Evolutionary conservation across 2,888 invertebrate species (phyloP).

Genomic region (Shargacucullia verbasci): DNA sequence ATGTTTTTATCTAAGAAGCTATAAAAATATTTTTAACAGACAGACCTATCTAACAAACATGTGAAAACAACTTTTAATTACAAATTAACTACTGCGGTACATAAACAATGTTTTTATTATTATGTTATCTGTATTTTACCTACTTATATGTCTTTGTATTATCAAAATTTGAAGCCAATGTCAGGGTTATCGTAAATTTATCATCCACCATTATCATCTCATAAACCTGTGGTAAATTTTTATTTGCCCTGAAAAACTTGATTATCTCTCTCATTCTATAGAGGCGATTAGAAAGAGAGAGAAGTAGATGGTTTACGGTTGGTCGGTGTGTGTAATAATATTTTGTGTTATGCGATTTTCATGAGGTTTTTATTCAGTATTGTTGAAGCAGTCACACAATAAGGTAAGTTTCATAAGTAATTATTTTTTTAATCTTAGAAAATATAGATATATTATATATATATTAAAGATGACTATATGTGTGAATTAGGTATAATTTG

Average conservation of each 20-base stretch:
- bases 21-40: too few species aligned
- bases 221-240: conserved; percentile 19
- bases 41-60: neutral
- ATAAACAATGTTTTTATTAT: conserved; percentile 35
- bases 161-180: conserved; percentile 40
- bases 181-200: conserved; percentile 48
- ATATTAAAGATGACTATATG: too few species aligned
- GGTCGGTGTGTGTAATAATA: conserved; percentile 13
- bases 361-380: conserved; percentile 44
- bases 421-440: too few species aligned
- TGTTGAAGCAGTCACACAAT: conserved; percentile 32
- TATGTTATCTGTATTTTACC: conserved; percentile 6
- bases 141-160: conserved; percentile 7
- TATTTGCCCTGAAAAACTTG: conserved; percentile 9
- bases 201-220: conserved; percentile 14
- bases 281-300: conserved; percentile 32
- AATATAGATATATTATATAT: too few species aligned
- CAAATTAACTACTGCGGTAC: conserved; percentile 15
- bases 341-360: conserved; percentile 25
- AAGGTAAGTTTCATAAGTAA: conserved; percentile 33
- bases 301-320: conserved; percentile 5
- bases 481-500: too few species aligned
- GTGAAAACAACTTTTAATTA: neutral
- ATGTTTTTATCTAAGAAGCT: too few species aligned
- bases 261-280: conserved; percentile 16